Conservation (phyloP, 2,113 vertebrate species). For the Chiloscyllium plagiosum region DNA sequence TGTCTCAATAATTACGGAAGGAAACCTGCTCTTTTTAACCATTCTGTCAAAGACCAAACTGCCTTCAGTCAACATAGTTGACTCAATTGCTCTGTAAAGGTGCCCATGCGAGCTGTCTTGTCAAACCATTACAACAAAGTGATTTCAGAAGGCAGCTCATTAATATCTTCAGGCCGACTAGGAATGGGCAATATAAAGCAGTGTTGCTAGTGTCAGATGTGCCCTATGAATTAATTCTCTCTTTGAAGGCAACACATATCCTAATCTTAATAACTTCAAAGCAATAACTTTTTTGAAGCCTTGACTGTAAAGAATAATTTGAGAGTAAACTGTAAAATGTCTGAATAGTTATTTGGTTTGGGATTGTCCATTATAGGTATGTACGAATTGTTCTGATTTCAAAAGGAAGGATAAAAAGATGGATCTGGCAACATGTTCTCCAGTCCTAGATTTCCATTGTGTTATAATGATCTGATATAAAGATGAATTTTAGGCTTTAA, state of each 20-base stretch:
- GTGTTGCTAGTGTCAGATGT: background rate
- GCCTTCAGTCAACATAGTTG: background rate
- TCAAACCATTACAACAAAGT: background rate
- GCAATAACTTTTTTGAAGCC: background rate
- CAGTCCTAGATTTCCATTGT: background rate
- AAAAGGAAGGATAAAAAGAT: background rate
- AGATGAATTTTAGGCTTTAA: background rate
- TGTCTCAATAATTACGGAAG: background rate
- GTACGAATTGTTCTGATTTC: background rate
- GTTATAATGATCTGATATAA: background rate
- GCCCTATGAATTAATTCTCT: background rate
- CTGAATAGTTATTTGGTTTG: background rate
- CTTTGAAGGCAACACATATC: background rate
- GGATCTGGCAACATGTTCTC: background rate
- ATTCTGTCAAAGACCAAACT: background rate
- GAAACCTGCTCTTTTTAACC: background rate
- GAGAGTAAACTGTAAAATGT: background rate
- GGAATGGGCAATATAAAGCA: background rate
- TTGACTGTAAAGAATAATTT: background rate
- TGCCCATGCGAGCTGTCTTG: background rate
- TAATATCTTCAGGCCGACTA: background rate
- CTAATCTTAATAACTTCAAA: background rate
- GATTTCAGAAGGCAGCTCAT: background rate
- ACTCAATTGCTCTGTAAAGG: background rate
- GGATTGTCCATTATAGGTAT: background rate